These are phyloP conservation scores for Drosophila trapezifrons DNA, from an alignment of 1,140 invertebrate genomes.

Conservation along the genomic window DNA sequence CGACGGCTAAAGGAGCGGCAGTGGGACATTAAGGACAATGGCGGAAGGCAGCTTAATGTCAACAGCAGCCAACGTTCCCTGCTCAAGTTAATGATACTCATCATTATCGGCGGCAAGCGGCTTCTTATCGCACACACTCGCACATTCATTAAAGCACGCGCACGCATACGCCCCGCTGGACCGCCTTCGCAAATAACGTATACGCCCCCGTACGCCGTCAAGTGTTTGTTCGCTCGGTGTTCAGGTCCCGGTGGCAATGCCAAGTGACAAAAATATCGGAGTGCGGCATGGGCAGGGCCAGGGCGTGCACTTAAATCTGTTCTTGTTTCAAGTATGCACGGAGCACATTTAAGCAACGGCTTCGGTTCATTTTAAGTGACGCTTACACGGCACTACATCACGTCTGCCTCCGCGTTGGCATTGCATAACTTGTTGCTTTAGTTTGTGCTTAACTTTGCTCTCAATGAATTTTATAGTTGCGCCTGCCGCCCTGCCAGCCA, in stretches of 20 bases:
- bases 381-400: slow-evolving; percentile 71
- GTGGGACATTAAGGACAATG: slow-evolving; percentile 32
- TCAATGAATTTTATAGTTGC: slow-evolving; percentile 82
- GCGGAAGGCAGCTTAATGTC: slow-evolving; percentile 60
- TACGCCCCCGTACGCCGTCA: slow-evolving; percentile 54
- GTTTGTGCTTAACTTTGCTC: slow-evolving; percentile 74
- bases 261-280: slow-evolving; percentile 76
- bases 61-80: slow-evolving; percentile 37
- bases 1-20: background rate
- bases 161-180: slow-evolving; percentile 54
- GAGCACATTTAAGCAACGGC: slow-evolving; percentile 65
- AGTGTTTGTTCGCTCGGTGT: slow-evolving; percentile 63
- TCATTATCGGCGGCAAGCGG: slow-evolving; percentile 59
- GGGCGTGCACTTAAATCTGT: slow-evolving; percentile 75
- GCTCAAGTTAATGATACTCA: slow-evolving; percentile 76
- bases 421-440: slow-evolving; percentile 72
- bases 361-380: slow-evolving; percentile 73
- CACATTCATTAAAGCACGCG: slow-evolving; percentile 72
- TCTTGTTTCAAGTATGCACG: slow-evolving; percentile 71
- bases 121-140: slow-evolving; percentile 55
- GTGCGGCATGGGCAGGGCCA: background rate
- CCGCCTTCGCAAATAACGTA: slow-evolving; percentile 60
- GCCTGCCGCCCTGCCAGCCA: slow-evolving; percentile 47
- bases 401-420: slow-evolving; percentile 7
- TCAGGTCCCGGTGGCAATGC: slow-evolving; percentile 24